These are phyloP conservation scores for Choloepus didactylus DNA, from an alignment of 2,797 vertebrate species.

Conservation along the genomic window DNA sequence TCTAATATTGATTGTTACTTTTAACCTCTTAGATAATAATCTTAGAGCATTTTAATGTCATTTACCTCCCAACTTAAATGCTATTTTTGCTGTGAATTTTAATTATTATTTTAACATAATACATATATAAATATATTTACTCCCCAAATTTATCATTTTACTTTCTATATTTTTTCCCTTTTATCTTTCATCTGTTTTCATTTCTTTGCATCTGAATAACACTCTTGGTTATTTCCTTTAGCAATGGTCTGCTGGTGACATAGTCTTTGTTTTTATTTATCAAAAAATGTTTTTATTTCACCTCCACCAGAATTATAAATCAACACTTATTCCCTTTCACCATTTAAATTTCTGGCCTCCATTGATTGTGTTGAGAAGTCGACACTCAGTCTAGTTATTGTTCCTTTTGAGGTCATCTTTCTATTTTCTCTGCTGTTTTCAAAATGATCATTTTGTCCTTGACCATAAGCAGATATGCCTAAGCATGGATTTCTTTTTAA, in stretches of 20 bases:
- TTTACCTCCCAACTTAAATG: background rate
- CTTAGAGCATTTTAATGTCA: background rate
- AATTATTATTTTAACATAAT: background rate
- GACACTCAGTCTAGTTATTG: background rate
- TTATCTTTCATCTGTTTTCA: background rate
- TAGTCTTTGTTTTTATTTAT: conserved; percentile 18
- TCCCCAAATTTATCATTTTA: background rate
- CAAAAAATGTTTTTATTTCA: conserved; percentile 32
- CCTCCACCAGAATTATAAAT: background rate
- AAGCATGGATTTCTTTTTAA: background rate
- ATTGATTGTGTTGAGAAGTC: background rate
- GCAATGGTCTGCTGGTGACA: background rate
- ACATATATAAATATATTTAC: background rate
- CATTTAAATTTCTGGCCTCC: background rate
- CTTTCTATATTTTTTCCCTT: background rate
- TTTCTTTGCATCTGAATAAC: background rate
- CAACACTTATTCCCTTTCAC: background rate
- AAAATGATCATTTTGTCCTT: background rate
- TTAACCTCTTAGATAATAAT: background rate
- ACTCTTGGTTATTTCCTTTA: background rate
- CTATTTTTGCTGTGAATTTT: conserved; percentile 40
- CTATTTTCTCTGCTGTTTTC: background rate
- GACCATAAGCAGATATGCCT: background rate
- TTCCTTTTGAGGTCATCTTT: background rate
- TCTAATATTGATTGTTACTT: conserved; percentile 17